Conservation (phyloP, 2,888 invertebrate species). For the Brachynemurus nebulosus region DNA sequence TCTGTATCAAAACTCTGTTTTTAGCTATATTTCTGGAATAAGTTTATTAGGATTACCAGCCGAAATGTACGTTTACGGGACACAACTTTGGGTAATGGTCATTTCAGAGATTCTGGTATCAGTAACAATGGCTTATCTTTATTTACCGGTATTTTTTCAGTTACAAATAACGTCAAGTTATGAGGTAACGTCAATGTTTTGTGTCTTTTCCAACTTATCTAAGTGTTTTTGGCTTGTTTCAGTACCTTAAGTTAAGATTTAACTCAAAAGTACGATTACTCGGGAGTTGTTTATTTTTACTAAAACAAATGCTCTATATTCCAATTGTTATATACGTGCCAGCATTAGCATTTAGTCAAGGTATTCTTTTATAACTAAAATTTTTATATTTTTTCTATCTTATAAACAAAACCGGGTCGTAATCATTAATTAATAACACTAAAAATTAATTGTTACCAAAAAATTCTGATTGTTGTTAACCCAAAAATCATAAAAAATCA, state of each 20-base stretch:
- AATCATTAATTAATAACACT: too few species aligned
- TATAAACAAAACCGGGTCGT: too few species aligned
- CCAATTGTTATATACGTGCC: constrained; percentile 82
- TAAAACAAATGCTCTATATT: constrained; percentile 63
- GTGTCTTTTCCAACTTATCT: neutral
- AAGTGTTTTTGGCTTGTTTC: constrained; percentile 25
- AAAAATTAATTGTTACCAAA: too few species aligned
- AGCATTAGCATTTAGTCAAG: constrained; percentile 72
- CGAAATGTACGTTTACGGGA: constrained; percentile 64
- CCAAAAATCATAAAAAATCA: too few species aligned
- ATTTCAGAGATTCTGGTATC: constrained; percentile 51
- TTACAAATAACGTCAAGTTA: constrained; percentile 61
- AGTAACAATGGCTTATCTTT: constrained; percentile 47
- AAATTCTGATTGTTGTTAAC: too few species aligned
- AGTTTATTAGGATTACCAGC: constrained; percentile 57
- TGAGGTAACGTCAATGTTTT: constrained; percentile 38
- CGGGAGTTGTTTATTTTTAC: constrained; percentile 53
- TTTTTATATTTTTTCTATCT: too few species aligned
- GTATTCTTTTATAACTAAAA: too few species aligned
- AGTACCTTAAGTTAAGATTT: constrained; percentile 57
- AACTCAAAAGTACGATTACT: constrained; percentile 50
- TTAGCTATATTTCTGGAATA: constrained; percentile 60
- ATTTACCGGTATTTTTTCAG: constrained; percentile 59
- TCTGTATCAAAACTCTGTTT: constrained; percentile 5
- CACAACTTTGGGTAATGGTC: constrained; percentile 53